Evolutionary conservation across 2,797 vertebrate species (phyloP).

Genomic region (Microtus obscurus): DNA sequence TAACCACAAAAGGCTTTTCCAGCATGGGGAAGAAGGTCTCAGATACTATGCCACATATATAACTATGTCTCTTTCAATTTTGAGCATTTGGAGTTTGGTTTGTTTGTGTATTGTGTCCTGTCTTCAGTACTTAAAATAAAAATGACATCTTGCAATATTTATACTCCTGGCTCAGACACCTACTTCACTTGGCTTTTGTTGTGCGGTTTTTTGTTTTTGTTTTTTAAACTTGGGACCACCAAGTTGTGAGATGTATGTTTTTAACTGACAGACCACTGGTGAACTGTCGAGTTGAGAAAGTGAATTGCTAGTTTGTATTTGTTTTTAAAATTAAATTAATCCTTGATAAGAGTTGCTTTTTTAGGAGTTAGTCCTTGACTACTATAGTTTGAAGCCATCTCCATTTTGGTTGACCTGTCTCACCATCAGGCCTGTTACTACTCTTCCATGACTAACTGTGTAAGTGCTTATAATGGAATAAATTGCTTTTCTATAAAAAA

Average conservation of each 20-base stretch:
- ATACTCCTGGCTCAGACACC: slow-evolving; percentile 74
- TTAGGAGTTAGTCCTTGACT: slow-evolving; percentile 84
- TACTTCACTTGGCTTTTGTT: slow-evolving; percentile 68
- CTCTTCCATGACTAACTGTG: slow-evolving; percentile 86
- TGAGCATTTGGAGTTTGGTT: neutral
- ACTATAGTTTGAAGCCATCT: slow-evolving; percentile 83
- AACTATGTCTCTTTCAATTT: neutral
- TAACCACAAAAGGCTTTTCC: neutral
- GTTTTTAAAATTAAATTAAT: slow-evolving; percentile 82
- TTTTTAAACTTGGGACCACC: slow-evolving; percentile 84
- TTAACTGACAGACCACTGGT: slow-evolving; percentile 77
- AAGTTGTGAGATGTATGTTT: slow-evolving; percentile 85
- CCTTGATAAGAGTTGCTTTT: slow-evolving; percentile 77
- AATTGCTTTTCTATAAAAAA: slow-evolving; percentile 89
- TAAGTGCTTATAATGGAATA: slow-evolving; percentile 89
- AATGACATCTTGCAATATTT: slow-evolving; percentile 70
- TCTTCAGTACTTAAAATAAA: slow-evolving; percentile 20
- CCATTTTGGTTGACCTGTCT: slow-evolving; percentile 85
- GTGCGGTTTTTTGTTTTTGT: neutral
- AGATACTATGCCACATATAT: neutral
- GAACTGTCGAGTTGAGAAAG: slow-evolving; percentile 73
- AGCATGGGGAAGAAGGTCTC: neutral
- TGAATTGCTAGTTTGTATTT: slow-evolving; percentile 81
- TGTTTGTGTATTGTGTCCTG: neutral
- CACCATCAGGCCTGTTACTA: slow-evolving; percentile 86